phyloP scores from a whole-genome alignment of 2,888 invertebrate genomes.

The Nomada ferruginata region DNA sequence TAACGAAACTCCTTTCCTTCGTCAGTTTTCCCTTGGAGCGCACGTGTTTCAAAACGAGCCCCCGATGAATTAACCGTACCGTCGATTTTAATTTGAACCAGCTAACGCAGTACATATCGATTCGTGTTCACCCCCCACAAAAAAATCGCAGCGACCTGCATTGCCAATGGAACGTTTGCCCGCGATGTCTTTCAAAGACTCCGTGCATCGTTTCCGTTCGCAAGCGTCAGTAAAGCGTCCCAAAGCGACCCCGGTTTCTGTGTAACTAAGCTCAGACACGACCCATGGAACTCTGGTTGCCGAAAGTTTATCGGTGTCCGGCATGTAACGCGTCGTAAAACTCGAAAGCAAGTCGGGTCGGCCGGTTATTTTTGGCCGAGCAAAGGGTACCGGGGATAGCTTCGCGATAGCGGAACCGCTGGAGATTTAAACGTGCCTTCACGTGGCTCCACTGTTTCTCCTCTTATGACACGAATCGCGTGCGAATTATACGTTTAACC shows the following conservation, averaged over 20 bases:
- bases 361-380: slow-evolving; percentile 56
- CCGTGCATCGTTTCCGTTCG: background rate
- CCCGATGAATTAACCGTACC: too few species aligned
- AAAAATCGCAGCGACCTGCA: too few species aligned
- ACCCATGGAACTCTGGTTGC: slow-evolving; percentile 38
- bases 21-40: background rate
- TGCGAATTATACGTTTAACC: slow-evolving; percentile 30
- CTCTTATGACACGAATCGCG: background rate
- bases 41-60: background rate
- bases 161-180: background rate
- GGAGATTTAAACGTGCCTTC: slow-evolving; percentile 19
- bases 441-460: slow-evolving; percentile 17
- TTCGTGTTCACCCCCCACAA: too few species aligned
- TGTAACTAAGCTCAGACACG: background rate
- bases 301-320: slow-evolving; percentile 22
- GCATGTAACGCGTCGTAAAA: slow-evolving; percentile 51
- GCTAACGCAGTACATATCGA: too few species aligned
- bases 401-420: slow-evolving; percentile 51
- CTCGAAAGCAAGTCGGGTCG: slow-evolving; percentile 18
- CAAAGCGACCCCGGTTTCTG: slow-evolving; percentile 2
- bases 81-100: too few species aligned
- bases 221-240: background rate
- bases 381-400: slow-evolving; percentile 39
- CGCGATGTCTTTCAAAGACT: background rate
- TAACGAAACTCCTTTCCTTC: slow-evolving; percentile 31